Base-by-base conservation (phyloP, 2,797 vertebrate genomes). In the Eospalax fontanierii region DNA sequence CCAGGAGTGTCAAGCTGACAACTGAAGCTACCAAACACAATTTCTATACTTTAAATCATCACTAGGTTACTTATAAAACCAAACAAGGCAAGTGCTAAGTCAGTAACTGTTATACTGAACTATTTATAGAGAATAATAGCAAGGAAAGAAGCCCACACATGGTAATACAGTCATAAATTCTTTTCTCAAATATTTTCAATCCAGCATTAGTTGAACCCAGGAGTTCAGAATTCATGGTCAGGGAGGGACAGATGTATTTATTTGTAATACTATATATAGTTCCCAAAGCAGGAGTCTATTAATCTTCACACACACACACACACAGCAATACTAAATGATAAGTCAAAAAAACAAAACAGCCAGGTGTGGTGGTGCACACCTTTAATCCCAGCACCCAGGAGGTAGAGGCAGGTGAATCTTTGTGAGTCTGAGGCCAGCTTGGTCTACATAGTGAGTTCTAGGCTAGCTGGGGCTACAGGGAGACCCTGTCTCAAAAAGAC, bases 241-340 rank as follows among this genome's bases (percentile, higher is more conserved):
- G 6, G 43, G 65, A 85, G 28, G 59, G 28, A 26, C 21, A 10
- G 87, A 43, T 73, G 2, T 63, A 93, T 93, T 95, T 80, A 86
- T n/a, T 85, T 85, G 2, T 68, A 91, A 78, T 79, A 11, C 18
- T 80, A 22, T 84, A 73, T 18, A 12, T 68, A 81, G 68, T 16
- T n/a, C n/a, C n/a, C n/a, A n/a, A n/a, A n/a, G n/a, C n/a, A n/a
- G n/a, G n/a, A n/a, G n/a, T n/a, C n/a, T n/a, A n/a, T n/a, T n/a
- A n/a, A n/a, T n/a, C n/a, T 82, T 38, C 66, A 46, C 33, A 68
- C 38, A 71, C 15, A 83, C 26, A 83, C 14, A 88, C 38, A 89
- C 61, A 91, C 83, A 43, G 75, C 12, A 89, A 59, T 43, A 92
- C 3, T 75, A 21, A 90, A 65, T 81, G 26, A 87, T 86, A 33